Evolutionary conservation across 2,888 invertebrate species (phyloP).

Genomic region (Lycia hirtaria): DNA sequence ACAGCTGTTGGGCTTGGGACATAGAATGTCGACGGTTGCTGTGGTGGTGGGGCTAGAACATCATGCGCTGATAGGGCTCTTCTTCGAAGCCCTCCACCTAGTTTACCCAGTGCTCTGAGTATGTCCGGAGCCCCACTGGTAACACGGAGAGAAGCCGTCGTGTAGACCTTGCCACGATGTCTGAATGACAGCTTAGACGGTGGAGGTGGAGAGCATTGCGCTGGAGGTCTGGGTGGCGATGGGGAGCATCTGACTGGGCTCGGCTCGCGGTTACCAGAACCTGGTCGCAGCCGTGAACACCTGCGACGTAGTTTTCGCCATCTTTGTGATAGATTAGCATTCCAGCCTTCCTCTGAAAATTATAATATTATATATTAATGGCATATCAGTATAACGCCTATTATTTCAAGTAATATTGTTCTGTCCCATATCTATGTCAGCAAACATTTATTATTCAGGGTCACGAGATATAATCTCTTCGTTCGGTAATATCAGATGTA

Average conservation of each 20-base stretch:
- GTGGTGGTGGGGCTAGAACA: conserved; percentile 85
- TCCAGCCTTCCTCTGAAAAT: conserved; percentile 89
- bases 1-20: conserved; percentile 87
- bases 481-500: too few species aligned
- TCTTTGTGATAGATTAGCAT: conserved; percentile 90
- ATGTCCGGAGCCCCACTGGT: conserved; percentile 88
- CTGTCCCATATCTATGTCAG: too few species aligned
- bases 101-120: conserved; percentile 88
- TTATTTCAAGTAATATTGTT: too few species aligned
- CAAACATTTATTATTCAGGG: too few species aligned
- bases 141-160: conserved; percentile 79
- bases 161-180: conserved; percentile 81
- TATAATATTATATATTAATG: not conserved
- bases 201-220: conserved; percentile 80
- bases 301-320: conserved; percentile 90
- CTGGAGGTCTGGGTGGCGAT: conserved; percentile 80
- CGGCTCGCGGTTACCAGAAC: conserved; percentile 83
- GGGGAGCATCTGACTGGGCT: conserved; percentile 85
- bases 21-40: conserved; percentile 88
- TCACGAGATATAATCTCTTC: too few species aligned
- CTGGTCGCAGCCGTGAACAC: conserved; percentile 89
- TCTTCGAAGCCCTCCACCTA: conserved; percentile 88
- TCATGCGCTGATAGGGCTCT: conserved; percentile 90
- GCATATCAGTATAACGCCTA: not conserved
- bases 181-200: conserved; percentile 78